Evolutionary conservation across 2,888 invertebrate genomes (phyloP), one percentile per base, ranked within the genome.

Genomic region (Ophioninae sp.): DNA sequence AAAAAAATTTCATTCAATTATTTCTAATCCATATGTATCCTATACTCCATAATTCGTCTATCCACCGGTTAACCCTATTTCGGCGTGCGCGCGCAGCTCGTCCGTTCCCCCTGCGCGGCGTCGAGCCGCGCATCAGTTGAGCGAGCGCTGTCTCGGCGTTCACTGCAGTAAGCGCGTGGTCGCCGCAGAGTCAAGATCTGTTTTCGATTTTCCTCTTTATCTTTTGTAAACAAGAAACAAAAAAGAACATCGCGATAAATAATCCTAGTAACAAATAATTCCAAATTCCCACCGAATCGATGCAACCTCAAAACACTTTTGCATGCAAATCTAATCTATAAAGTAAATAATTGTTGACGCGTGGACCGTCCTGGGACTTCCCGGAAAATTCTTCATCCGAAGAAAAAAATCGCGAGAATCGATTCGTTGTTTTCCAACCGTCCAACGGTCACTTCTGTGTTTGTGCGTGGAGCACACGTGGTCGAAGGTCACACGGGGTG

Each of bases 121-220:
- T 85, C 85, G 82, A 85, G 81, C 85, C 82, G 81, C 86, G 85
- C 79, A 79, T 75, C 83, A 83, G 83, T 76, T 82, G 84, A 83
- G 84, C 64, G 44, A 44, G 44, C 44, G 73, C 41, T 41, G 72
- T 57, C 65, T 37, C 67, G 70, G 61, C 65, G 44, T 64, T 83
- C 75, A 61, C 73, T 67, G 76, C 83, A 86, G 85, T 86, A 70
- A 78, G 84, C 85, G 85, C 85, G 85, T 85, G 83, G 81, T 77
- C 81, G 73, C 78, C 80, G 82, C 73, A 62, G 70, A 65, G 81
- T 81, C 61, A 17, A 70, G 41, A 85, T 21, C 64, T 5, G n/a
- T 0, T 13, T 13, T 8, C 13, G 44, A 10, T 13, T 10, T 13
- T 44, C 44, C 13, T 44, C 41, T 44, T 13, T 44, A 3, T 13